A percentile compares a stretch with the other conserved stretches of the same genome.
phyloP scores from a whole-genome alignment of 2,888 invertebrate species.

The Agrotis clavis region DNA sequence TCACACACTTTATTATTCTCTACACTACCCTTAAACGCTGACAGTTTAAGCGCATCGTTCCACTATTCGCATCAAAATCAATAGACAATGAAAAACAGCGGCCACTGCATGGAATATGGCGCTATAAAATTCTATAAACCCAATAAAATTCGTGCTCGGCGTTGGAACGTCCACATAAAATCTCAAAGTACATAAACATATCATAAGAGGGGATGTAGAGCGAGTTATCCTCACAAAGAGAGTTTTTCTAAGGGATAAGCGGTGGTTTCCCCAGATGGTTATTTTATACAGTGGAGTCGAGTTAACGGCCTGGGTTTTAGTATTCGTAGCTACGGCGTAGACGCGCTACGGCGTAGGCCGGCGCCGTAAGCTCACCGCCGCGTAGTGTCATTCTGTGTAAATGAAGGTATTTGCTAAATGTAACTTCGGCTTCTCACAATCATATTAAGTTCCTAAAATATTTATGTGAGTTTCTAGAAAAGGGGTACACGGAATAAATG shows the following conservation, averaged over 20 bases:
- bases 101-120: slow-evolving; percentile 86
- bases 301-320: slow-evolving; percentile 82
- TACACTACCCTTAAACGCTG: slow-evolving; percentile 64
- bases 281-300: slow-evolving; percentile 89
- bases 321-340: slow-evolving; percentile 66
- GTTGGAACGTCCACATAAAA: slow-evolving; percentile 91
- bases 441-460: neutral
- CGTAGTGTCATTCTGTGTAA: slow-evolving; percentile 53
- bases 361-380: slow-evolving; percentile 52
- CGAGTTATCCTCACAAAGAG: slow-evolving; percentile 89
- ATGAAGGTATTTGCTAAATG: slow-evolving; percentile 46
- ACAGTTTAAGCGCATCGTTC: slow-evolving; percentile 73
- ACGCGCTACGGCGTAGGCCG: slow-evolving; percentile 64
- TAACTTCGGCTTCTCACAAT: slow-evolving; percentile 5
- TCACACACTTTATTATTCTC: slow-evolving; percentile 49
- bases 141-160: slow-evolving; percentile 90
- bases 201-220: slow-evolving; percentile 89
- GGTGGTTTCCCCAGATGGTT: slow-evolving; percentile 88
- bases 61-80: slow-evolving; percentile 82
- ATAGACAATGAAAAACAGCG: slow-evolving; percentile 89
- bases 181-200: slow-evolving; percentile 91
- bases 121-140: slow-evolving; percentile 91
- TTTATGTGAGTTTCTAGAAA: slow-evolving; percentile 21
- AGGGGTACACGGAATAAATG: slow-evolving; percentile 45
- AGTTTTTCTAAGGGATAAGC: slow-evolving; percentile 88